phyloP scores from a whole-genome alignment of 2,888 invertebrate species.

The Leptopilina drosophilae region DNA sequence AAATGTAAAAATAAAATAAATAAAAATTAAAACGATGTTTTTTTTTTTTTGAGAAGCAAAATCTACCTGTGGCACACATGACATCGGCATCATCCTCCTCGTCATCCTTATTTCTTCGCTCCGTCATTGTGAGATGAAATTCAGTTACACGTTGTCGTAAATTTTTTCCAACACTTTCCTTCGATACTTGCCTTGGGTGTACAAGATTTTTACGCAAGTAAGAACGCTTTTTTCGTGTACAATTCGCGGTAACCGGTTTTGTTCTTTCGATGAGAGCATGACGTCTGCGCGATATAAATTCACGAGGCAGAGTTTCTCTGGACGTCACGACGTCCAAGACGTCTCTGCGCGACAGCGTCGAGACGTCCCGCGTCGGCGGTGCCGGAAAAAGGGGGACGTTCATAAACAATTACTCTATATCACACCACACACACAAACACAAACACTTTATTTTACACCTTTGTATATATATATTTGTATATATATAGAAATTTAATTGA shows the following conservation, averaged over 20 bases:
- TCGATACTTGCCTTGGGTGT: conserved; percentile 49
- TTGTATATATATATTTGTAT: no score
- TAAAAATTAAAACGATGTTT: no score
- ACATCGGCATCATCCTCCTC: conserved; percentile 61
- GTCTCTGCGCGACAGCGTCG: conserved; percentile 61
- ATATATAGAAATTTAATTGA: no score
- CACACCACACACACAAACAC: no score
- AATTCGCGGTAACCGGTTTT: conserved; percentile 51
- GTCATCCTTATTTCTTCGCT: conserved; percentile 56
- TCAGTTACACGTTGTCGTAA: conserved; percentile 63
- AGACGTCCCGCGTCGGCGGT: conserved; percentile 66
- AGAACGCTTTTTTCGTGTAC: conserved; percentile 43
- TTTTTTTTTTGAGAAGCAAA: neutral
- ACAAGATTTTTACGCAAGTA: conserved; percentile 49
- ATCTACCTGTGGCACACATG: conserved; percentile 53
- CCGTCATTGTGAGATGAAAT: conserved; percentile 68
- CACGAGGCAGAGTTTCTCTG: conserved; percentile 41
- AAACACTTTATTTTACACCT: no score
- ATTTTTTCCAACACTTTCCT: conserved; percentile 45
- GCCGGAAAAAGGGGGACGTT: conserved; percentile 71
- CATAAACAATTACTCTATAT: conserved; percentile 58
- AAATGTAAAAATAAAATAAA: no score
- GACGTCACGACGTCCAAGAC: conserved; percentile 57
- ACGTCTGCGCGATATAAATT: conserved; percentile 54
- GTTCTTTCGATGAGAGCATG: conserved; percentile 54